These are phyloP conservation scores for Scaptomyza montana DNA, from an alignment of 1,140 invertebrate species.

Conservation along the genomic window DNA sequence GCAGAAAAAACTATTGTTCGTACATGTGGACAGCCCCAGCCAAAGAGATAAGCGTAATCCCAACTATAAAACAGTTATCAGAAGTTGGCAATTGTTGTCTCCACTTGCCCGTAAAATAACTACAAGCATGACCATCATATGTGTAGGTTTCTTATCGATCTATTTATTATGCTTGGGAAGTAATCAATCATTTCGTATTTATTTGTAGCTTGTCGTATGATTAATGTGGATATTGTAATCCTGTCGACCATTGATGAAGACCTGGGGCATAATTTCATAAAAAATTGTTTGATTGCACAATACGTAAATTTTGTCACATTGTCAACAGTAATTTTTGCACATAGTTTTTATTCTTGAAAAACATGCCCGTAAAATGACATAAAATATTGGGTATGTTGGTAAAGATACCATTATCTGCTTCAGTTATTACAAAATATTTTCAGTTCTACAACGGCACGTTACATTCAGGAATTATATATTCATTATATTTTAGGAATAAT, in stretches of 20 bases:
- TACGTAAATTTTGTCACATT: slow-evolving; percentile 11
- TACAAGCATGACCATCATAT: neutral
- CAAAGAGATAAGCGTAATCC: slow-evolving; percentile 16
- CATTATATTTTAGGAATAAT: no score
- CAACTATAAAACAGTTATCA: slow-evolving; percentile 31
- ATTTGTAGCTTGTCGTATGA: slow-evolving; percentile 15
- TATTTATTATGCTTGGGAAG: neutral
- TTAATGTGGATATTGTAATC: slow-evolving; percentile 23
- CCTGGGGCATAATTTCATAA: neutral
- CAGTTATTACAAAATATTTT: neutral
- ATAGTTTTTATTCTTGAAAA: neutral
- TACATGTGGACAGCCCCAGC: slow-evolving; percentile 2
- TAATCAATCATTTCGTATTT: slow-evolving; percentile 47
- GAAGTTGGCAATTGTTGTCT: slow-evolving; percentile 9
- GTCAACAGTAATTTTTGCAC: neutral
- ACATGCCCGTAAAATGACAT: no score
- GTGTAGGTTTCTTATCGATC: neutral
- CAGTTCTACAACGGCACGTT: no score
- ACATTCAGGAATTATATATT: no score
- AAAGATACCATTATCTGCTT: neutral
- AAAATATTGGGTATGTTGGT: no score
- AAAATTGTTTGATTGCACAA: slow-evolving; percentile 10
- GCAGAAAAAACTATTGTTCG: neutral
- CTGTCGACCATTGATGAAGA: neutral
- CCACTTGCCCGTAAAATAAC: neutral